A percentile compares a stretch with the other conserved stretches of the same genome.
Conservation (phyloP, 35 echinoderm and acorn worm genomes). For the Eucidaris tribuloides region DNA sequence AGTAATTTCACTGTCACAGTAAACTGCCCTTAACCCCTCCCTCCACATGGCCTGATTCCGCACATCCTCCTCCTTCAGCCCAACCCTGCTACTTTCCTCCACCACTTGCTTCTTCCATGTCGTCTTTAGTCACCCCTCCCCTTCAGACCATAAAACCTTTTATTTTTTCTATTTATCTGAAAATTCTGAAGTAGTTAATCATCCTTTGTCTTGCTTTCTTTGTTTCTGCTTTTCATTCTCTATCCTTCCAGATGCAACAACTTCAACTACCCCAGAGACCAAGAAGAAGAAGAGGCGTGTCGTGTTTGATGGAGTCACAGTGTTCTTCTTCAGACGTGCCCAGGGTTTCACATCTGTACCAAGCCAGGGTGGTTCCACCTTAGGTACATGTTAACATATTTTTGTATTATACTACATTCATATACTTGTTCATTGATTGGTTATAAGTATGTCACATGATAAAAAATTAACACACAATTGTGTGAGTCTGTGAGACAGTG, state of each 20-base stretch:
- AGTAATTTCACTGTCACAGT: too few species aligned
- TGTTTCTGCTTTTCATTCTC: neutral
- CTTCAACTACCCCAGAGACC: neutral
- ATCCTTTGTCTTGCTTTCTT: neutral
- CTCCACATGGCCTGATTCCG: too few species aligned
- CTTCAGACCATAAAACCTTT: neutral
- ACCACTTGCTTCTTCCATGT: neutral
- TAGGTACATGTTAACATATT: constrained; percentile 84
- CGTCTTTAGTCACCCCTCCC: neutral
- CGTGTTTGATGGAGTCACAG: constrained; percentile 86
- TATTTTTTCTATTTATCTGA: neutral
- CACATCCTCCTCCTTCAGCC: too few species aligned
- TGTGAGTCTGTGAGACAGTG: too few species aligned
- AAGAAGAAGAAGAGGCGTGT: constrained; percentile 83
- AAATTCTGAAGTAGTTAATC: neutral
- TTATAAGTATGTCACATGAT: too few species aligned
- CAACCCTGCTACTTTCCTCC: too few species aligned
- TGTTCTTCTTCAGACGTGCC: constrained; percentile 82
- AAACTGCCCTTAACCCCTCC: too few species aligned
- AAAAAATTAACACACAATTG: too few species aligned
- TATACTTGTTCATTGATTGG: too few species aligned
- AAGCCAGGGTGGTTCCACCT: constrained; percentile 92
- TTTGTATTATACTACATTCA: too few species aligned
- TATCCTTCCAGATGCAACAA: neutral
- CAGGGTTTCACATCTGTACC: constrained; percentile 97